phyloP scores from a whole-genome alignment of 2,113 vertebrate genomes.

The Danionella cerebrum region DNA sequence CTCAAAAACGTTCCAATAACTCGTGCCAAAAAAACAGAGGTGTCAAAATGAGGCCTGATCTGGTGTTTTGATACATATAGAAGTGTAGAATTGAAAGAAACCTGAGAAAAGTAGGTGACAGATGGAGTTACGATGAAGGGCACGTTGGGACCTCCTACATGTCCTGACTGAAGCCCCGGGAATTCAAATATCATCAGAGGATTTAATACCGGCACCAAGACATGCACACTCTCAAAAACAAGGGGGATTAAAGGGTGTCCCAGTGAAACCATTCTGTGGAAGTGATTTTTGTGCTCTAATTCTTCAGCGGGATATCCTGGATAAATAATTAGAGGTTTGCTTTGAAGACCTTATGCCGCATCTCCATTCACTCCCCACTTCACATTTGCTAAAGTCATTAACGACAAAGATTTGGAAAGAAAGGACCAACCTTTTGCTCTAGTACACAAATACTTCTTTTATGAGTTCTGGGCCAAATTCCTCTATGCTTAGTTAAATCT shows the following conservation, averaged over 20 bases:
- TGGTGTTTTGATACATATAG: conserved; percentile 51
- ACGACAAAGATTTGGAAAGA: conserved; percentile 65
- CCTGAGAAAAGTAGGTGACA: conserved; percentile 53
- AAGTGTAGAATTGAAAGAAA: conserved; percentile 55
- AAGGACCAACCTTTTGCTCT: conserved; percentile 60
- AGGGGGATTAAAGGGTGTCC: conserved; percentile 52
- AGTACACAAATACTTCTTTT: conserved; percentile 68
- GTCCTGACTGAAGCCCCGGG: neutral
- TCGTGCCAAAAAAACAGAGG: conserved; percentile 17
- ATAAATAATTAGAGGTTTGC: conserved; percentile 68
- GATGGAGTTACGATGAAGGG: conserved; percentile 47
- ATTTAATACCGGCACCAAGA: neutral
- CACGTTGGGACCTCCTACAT: neutral
- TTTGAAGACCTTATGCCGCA: conserved; percentile 59
- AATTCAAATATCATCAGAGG: neutral
- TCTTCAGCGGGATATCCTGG: conserved; percentile 66
- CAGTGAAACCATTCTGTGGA: conserved; percentile 57
- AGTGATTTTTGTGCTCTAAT: conserved; percentile 62
- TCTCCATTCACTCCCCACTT: conserved; percentile 55
- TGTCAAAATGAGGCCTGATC: conserved; percentile 36
- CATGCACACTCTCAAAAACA: conserved; percentile 25
- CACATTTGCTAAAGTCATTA: conserved; percentile 76
- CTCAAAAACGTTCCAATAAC: conserved; percentile 19
- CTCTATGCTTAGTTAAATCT: conserved; percentile 59
- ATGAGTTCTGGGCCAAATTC: conserved; percentile 63